These are phyloP conservation scores for Amphipyra berbera DNA, from an alignment of 2,888 invertebrate genomes.

Conservation along the genomic window DNA sequence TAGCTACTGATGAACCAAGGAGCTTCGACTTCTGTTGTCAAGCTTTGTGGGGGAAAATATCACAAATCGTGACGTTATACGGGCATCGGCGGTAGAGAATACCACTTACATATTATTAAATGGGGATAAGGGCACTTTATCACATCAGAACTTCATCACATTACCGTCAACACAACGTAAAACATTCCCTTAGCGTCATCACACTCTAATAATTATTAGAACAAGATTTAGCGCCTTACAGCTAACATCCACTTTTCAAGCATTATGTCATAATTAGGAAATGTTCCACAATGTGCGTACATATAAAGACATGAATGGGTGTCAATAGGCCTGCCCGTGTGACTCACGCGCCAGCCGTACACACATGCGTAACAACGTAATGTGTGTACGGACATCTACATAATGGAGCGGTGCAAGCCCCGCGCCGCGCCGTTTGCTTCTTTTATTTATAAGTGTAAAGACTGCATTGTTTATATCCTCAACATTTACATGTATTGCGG, in stretches of 20 bases:
- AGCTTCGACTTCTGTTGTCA: too few species aligned
- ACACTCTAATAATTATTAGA: neutral
- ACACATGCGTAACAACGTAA: slow-evolving; percentile 29
- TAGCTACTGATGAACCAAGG: too few species aligned
- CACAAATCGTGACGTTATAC: too few species aligned
- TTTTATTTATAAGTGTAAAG: slow-evolving; percentile 22
- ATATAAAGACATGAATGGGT: slow-evolving; percentile 34
- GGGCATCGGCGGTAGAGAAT: too few species aligned
- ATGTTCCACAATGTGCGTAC: slow-evolving; percentile 19
- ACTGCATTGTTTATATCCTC: too few species aligned
- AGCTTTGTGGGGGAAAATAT: too few species aligned
- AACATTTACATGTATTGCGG: neutral
- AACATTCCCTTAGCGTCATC: neutral
- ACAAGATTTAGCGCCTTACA: neutral
- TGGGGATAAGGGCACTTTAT: too few species aligned
- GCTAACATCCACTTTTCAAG: neutral
- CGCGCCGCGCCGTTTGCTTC: slow-evolving; percentile 19
- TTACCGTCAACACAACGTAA: neutral
- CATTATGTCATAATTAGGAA: slow-evolving; percentile 9
- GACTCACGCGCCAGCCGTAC: slow-evolving; percentile 29
- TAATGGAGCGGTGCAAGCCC: slow-evolving; percentile 13
- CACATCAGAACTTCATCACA: neutral
- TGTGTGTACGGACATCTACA: slow-evolving; percentile 25
- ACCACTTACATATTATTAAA: too few species aligned
- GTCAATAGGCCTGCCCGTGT: slow-evolving; percentile 10